Percentiles rank a stretch among this genome's conserved stretches.
These are phyloP conservation scores for Troilus luridus DNA, from an alignment of 2,888 invertebrate species.

Conservation along the genomic window DNA sequence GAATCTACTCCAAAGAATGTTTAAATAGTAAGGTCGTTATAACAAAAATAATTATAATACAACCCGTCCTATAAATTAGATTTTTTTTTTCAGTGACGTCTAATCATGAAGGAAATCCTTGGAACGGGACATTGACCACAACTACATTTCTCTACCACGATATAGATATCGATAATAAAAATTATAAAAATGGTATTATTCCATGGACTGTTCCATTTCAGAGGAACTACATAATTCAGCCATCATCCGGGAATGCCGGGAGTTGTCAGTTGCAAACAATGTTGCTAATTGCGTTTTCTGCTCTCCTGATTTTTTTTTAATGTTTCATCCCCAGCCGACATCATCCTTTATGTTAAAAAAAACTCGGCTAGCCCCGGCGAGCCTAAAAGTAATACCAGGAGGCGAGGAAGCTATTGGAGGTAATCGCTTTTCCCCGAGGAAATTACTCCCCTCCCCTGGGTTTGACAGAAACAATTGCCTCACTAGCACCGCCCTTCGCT, in stretches of 20 bases:
- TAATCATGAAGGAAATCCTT: not conserved
- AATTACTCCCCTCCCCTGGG: slow-evolving; percentile 45
- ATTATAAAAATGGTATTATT: not conserved
- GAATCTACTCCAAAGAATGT: too few relatives aligned
- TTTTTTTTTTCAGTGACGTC: not conserved
- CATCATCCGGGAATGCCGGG: not conserved
- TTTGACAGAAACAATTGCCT: slow-evolving; percentile 50
- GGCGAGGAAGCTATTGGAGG: slow-evolving; percentile 43
- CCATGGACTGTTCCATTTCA: not conserved
- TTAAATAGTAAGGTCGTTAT: too few relatives aligned
- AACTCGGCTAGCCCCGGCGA: not conserved
- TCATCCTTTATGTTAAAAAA: slow-evolving; percentile 26
- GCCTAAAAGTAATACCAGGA: slow-evolving; percentile 37
- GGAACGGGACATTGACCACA: not conserved
- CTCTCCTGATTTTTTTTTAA: not conserved
- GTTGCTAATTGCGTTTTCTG: slow-evolving; percentile 14
- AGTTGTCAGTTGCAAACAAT: not conserved
- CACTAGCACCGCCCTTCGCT: slow-evolving; percentile 47
- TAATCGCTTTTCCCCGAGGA: slow-evolving; percentile 46
- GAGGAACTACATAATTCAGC: not conserved
- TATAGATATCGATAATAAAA: not conserved
- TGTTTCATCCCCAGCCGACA: slow-evolving; percentile 12
- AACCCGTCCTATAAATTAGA: not conserved
- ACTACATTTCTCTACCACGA: not conserved
- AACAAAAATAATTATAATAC: too few relatives aligned